phyloP scores from a whole-genome alignment of 2,113 vertebrate species.

The Crotalus viridis region DNA sequence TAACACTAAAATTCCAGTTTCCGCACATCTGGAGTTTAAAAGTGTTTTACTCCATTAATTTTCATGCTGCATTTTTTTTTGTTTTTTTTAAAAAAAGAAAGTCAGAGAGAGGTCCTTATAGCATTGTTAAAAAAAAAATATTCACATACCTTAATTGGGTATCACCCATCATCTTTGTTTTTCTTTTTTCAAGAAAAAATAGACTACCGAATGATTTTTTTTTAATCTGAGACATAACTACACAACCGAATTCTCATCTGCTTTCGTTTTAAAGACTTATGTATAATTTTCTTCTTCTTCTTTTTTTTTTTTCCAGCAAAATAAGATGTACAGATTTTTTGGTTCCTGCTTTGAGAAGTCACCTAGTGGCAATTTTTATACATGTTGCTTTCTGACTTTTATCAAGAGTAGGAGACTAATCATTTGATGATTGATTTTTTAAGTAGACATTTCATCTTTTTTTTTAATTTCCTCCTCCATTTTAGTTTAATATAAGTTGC shows the following conservation, averaged over 20 bases:
- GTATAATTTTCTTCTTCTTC: slow-evolving; percentile 76
- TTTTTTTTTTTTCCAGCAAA: slow-evolving; percentile 66
- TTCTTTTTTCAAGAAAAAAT: slow-evolving; percentile 63
- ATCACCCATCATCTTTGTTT: slow-evolving; percentile 55
- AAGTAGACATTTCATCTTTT: slow-evolving; percentile 77
- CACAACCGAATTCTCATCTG: slow-evolving; percentile 62
- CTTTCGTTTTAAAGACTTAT: slow-evolving; percentile 79
- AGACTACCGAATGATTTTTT: slow-evolving; percentile 73
- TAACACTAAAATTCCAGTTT: slow-evolving; percentile 79
- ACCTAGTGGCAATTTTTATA: slow-evolving; percentile 80
- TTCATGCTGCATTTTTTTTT: slow-evolving; percentile 74
- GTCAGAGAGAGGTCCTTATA: slow-evolving; percentile 71
- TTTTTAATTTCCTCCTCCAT: slow-evolving; percentile 67
- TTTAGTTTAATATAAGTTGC: slow-evolving; percentile 84
- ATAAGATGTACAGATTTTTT: slow-evolving; percentile 82
- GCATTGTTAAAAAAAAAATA: slow-evolving; percentile 57
- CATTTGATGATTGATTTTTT: slow-evolving; percentile 72
- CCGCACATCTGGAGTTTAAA: slow-evolving; percentile 78
- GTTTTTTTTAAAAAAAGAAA: slow-evolving; percentile 49
- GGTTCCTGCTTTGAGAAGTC: slow-evolving; percentile 80
- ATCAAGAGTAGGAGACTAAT: slow-evolving; percentile 79
- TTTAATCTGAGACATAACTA: slow-evolving; percentile 65
- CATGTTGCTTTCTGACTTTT: slow-evolving; percentile 82
- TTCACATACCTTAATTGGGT: slow-evolving; percentile 67
- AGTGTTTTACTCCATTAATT: slow-evolving; percentile 73